A percentile compares a stretch with the other conserved stretches of the same genome.
Evolutionary conservation across 2,113 vertebrate species (phyloP).

Genomic region (Apodemus sylvaticus): DNA sequence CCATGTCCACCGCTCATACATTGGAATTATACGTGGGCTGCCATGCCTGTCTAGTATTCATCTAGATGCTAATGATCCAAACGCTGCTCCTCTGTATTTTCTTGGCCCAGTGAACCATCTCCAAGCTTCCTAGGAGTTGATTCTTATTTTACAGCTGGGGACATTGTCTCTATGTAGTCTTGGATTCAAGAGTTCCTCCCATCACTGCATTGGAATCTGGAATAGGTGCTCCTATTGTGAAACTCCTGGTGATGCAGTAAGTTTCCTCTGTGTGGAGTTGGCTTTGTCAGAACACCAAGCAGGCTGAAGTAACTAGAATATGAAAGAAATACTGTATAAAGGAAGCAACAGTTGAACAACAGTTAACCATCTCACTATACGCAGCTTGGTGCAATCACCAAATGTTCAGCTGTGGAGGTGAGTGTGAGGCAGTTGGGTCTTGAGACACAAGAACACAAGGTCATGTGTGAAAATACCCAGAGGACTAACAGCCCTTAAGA

Average conservation of each 20-base stretch:
- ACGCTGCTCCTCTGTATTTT: not conserved
- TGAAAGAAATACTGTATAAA: not conserved
- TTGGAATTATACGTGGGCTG: not conserved
- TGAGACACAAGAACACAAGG: constrained; percentile 96
- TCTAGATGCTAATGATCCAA: too few relatives aligned
- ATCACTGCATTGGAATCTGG: not conserved
- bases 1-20: too few relatives aligned
- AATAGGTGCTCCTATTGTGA: not conserved
- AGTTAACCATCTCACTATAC: constrained; percentile 92
- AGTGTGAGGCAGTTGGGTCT: constrained; percentile 94
- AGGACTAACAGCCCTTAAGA: not conserved
- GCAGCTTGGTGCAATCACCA: constrained; percentile 96
- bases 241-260: not conserved
- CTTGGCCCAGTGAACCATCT: not conserved
- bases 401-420: constrained; percentile 95
- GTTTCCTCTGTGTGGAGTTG: not conserved
- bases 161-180: not conserved
- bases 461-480: constrained; percentile 88
- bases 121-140: not conserved
- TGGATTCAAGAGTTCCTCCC: not conserved
- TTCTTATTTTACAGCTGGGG: not conserved
- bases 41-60: not conserved
- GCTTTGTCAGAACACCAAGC: not conserved
- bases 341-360: too few relatives aligned
- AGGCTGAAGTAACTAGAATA: not conserved